Evolutionary conservation across 2,888 invertebrate genomes (phyloP).

Genomic region (Sericinus montela): DNA sequence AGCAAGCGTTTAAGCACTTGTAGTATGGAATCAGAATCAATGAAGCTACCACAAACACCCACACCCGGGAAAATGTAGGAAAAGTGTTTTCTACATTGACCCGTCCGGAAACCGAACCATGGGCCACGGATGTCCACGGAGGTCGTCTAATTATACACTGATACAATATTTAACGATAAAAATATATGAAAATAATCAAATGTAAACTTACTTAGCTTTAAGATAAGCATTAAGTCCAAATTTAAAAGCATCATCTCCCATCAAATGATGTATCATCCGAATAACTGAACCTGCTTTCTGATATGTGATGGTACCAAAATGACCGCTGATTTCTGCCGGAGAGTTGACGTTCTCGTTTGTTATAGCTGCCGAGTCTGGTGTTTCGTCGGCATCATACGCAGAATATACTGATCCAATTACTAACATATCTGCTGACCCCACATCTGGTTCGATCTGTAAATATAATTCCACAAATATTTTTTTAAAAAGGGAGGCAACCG

Average conservation of each 20-base stretch:
- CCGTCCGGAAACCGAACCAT: too few species aligned
- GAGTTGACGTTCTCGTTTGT: conserved; percentile 76
- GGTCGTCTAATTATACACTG: too few species aligned
- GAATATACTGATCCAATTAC: conserved; percentile 81
- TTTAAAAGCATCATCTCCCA: conserved; percentile 53
- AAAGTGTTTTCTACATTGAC: too few species aligned
- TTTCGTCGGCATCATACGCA: conserved; percentile 80
- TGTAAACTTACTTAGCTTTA: conserved; percentile 61
- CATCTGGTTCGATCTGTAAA: conserved; percentile 78
- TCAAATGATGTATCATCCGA: conserved; percentile 68
- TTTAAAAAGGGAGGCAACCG: too few species aligned
- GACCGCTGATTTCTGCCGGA: conserved; percentile 79
- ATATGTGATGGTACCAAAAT: conserved; percentile 84
- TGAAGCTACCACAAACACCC: too few species aligned
- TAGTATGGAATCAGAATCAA: too few species aligned
- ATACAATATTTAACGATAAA: too few species aligned
- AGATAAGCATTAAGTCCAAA: conserved; percentile 55
- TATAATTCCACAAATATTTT: neutral
- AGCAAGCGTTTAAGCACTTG: too few species aligned
- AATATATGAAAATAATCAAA: too few species aligned
- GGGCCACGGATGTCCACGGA: too few species aligned
- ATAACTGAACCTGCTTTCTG: conserved; percentile 81
- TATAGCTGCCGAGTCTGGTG: conserved; percentile 72
- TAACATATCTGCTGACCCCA: conserved; percentile 82
- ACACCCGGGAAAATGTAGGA: too few species aligned